Evolutionary conservation across 2,113 vertebrate species (phyloP).

Genomic region (Seriola rivoliana): DNA sequence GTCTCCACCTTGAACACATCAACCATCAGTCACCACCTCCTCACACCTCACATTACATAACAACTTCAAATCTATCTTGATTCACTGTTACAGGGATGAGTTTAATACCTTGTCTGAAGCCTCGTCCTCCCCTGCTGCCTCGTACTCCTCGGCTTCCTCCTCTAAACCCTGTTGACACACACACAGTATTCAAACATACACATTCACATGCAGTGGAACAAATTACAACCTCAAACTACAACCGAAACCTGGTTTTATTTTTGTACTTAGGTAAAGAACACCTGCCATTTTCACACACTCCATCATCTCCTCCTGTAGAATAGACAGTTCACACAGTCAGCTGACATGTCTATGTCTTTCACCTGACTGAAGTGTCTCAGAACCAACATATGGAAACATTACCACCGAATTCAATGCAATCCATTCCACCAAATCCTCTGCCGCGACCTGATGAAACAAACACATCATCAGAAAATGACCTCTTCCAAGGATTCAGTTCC

Average conservation of each 20-base stretch:
- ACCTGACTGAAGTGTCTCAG: background rate
- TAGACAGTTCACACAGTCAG: background rate
- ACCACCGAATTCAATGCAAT: constrained; percentile 33
- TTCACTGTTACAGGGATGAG: background rate
- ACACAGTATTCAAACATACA: background rate
- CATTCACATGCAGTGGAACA: background rate
- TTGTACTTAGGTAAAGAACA: background rate
- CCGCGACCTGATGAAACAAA: constrained; percentile 38
- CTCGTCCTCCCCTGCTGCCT: constrained; percentile 54
- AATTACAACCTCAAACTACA: too few relatives aligned
- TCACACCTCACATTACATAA: background rate
- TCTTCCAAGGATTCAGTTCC: too few relatives aligned
- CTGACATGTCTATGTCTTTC: background rate
- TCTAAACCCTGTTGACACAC: constrained; percentile 41
- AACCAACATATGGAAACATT: background rate
- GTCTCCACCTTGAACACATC: constrained; percentile 56
- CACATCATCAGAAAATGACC: background rate
- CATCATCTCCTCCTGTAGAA: constrained; percentile 23
- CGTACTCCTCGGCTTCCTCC: constrained; percentile 44
- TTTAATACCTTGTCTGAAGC: constrained; percentile 64
- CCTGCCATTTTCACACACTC: constrained; percentile 44
- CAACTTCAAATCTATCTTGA: too few relatives aligned
- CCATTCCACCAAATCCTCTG: constrained; percentile 48
- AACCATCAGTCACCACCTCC: background rate
- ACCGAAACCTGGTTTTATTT: background rate